Conservation (phyloP, 2,113 vertebrate genomes). For the Atrichornis clamosus region DNA sequence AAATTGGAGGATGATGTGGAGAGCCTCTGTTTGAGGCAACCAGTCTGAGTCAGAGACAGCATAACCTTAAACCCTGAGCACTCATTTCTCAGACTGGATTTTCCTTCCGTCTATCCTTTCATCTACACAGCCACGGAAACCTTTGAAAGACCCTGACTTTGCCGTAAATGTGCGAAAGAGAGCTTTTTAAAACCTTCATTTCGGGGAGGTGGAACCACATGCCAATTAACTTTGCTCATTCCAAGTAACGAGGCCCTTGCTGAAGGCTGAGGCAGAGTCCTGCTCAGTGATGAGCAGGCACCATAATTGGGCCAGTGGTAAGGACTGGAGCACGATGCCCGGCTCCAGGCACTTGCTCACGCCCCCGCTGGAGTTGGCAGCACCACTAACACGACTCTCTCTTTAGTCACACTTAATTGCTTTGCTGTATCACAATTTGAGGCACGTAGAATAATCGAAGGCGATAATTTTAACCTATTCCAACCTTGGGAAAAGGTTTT, state of each 20-base stretch:
- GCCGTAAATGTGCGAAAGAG: neutral
- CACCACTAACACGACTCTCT: neutral
- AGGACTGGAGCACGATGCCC: neutral
- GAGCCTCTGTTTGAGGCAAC: neutral
- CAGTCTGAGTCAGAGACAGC: neutral
- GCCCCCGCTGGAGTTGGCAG: neutral
- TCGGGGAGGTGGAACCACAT: neutral
- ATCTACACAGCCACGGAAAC: neutral
- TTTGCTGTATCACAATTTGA: neutral
- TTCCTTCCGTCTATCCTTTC: neutral
- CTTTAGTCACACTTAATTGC: neutral
- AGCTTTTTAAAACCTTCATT: neutral
- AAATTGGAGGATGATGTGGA: neutral
- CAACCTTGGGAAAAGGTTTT: neutral
- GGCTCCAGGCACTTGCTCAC: neutral
- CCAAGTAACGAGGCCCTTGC: neutral
- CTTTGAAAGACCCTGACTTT: neutral
- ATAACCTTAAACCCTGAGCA: neutral
- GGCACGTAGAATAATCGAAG: neutral
- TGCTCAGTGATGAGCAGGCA: neutral
- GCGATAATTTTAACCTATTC: neutral
- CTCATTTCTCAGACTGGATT: neutral
- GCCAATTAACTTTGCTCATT: neutral
- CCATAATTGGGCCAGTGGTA: neutral
- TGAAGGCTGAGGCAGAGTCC: neutral